phyloP scores from a whole-genome alignment of 2,888 invertebrate genomes.

The Amaurobius ferox region DNA sequence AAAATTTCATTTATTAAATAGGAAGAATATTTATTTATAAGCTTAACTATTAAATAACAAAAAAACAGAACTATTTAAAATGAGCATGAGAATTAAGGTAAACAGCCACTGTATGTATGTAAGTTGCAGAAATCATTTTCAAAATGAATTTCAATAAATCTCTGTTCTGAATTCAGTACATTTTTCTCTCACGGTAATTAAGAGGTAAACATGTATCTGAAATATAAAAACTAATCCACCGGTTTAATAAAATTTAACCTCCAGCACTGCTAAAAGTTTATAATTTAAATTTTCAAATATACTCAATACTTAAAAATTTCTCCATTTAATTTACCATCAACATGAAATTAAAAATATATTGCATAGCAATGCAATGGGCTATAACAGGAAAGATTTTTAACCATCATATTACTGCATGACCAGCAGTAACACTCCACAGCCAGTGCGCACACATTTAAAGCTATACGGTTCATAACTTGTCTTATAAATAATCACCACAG shows the following conservation, averaged over 20 bases:
- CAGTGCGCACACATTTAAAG: conserved; percentile 43
- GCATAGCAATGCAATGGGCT: conserved; percentile 1
- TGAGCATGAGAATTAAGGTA: too few relatives aligned
- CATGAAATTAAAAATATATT: not conserved
- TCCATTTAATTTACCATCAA: conserved; percentile 6
- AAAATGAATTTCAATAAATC: too few relatives aligned
- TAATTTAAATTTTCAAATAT: not conserved
- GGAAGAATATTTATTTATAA: too few relatives aligned
- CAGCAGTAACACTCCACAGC: conserved; percentile 3
- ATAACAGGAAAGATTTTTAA: conserved; percentile 14
- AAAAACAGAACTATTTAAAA: too few relatives aligned
- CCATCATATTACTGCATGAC: not conserved
- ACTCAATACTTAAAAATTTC: not conserved
- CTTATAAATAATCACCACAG: conserved; percentile 36
- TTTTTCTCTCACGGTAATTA: too few relatives aligned
- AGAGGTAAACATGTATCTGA: too few relatives aligned
- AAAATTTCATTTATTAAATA: too few relatives aligned
- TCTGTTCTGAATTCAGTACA: too few relatives aligned
- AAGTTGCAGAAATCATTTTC: too few relatives aligned
- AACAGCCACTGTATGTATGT: too few relatives aligned
- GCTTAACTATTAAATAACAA: too few relatives aligned
- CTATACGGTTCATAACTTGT: conserved; percentile 27
- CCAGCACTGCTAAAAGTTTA: conserved; percentile 6
- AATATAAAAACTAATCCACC: not conserved
- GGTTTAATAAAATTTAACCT: not conserved